Evolutionary conservation across 2,797 vertebrate species (phyloP).

Genomic region (Limnodromus scolopaceus): DNA sequence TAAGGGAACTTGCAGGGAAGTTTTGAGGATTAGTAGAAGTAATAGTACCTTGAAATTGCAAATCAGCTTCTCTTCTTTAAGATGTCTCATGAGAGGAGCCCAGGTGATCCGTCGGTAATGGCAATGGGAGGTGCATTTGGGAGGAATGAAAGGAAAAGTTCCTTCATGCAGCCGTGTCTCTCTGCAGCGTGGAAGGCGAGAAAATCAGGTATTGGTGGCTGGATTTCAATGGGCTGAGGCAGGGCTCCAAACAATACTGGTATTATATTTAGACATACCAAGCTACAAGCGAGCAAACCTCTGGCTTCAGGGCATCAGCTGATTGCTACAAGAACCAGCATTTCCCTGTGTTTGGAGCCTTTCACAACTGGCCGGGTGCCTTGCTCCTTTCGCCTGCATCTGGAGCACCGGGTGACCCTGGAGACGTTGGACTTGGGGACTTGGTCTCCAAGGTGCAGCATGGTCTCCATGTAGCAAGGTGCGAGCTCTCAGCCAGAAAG

Average conservation of each 20-base stretch:
- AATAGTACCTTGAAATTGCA: not conserved
- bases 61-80: not conserved
- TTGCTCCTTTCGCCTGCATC: not conserved
- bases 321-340: conserved; percentile 41
- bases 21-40: not conserved
- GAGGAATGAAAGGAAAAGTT: conserved; percentile 19
- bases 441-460: not conserved
- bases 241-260: conserved; percentile 40
- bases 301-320: conserved; percentile 62
- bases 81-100: not conserved
- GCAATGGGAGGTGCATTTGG: not conserved
- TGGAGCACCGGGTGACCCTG: not conserved
- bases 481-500: not conserved
- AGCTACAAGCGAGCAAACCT: conserved; percentile 34
- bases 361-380: not conserved
- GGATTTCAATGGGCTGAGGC: conserved; percentile 11
- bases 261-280: conserved; percentile 47
- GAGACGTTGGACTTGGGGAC: not conserved
- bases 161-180: not conserved
- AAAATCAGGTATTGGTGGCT: conserved; percentile 51
- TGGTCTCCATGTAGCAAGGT: not conserved
- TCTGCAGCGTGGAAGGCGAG: not conserved
- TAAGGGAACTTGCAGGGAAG: not conserved
- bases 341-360: conserved; percentile 11
- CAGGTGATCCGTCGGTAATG: not conserved